Evolutionary conservation across 2,888 invertebrate species (phyloP).

Genomic region (Idaea aversata): DNA sequence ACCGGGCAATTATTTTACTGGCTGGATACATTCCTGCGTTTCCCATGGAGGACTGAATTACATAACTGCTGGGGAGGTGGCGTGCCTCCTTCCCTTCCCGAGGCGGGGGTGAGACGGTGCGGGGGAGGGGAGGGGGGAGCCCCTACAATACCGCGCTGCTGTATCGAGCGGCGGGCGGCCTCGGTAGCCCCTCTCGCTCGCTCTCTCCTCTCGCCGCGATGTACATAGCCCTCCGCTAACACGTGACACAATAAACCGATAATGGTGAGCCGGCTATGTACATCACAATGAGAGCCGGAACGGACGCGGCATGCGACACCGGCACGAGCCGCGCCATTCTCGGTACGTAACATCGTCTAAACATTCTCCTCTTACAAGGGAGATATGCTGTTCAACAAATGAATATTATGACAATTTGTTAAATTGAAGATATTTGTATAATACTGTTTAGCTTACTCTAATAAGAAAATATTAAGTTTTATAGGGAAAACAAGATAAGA

Average conservation of each 20-base stretch:
- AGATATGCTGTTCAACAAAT: constrained; percentile 28
- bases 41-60: constrained; percentile 50
- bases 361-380: neutral
- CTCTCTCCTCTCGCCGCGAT: constrained; percentile 36
- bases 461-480: neutral
- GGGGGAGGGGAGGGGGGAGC: constrained; percentile 42
- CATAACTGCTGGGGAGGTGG: constrained; percentile 42
- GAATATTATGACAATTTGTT: constrained; percentile 30
- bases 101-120: constrained; percentile 32
- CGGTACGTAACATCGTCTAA: neutral
- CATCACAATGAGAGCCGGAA: constrained; percentile 30
- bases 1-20: constrained; percentile 50
- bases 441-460: neutral
- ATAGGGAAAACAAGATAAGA: neutral
- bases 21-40: constrained; percentile 45
- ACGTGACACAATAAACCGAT: constrained; percentile 36
- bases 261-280: constrained; percentile 45
- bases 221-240: constrained; percentile 45
- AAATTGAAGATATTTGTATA: constrained; percentile 9
- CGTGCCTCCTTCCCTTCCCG: constrained; percentile 1
- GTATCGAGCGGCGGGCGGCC: constrained; percentile 59
- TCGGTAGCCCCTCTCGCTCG: constrained; percentile 48
- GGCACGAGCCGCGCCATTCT: neutral
- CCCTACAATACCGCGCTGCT: constrained; percentile 48
- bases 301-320: constrained; percentile 27